Base-by-base conservation (phyloP, 1,140 invertebrate genomes). In the Delia radicum region DNA sequence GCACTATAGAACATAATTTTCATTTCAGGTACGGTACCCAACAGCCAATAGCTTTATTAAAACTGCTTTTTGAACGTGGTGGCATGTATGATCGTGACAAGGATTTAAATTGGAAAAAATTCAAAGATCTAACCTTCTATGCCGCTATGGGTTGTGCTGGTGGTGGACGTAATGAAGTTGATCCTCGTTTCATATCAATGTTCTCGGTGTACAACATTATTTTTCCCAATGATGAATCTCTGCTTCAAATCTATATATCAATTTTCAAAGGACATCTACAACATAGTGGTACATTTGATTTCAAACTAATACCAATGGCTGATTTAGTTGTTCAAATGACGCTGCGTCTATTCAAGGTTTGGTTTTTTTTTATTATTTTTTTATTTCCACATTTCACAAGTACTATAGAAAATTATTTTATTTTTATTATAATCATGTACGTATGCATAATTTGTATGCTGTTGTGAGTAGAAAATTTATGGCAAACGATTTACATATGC, bases 1-100 rank as follows among this genome's bases (percentile, higher is more conserved):
- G n/a, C n/a, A n/a, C n/a, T n/a, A n/a, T n/a, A n/a, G n/a, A n/a
- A n/a, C n/a, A n/a, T n/a, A n/a, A n/a, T n/a, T n/a, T n/a, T n/a
- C n/a, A 26, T 74, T 46, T 31, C 83, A 93, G 91, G 1, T 97
- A 97, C 82, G 95, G 95, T 1, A 97, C 94, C 0, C 95, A 97
- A 86, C 96, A 97, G 81, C 95, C 96, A 0, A 96, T 97, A 77
- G 96, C 96, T 0, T 84, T 97, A 8, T 86, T 98, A 1, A 97
- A 97, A 86, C 85, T 96, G 21, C 84, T 97, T 1, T 90, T 97
- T 62, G 95, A 97, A 86, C 91, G 91, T 79, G 92, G 92, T 77
- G 96, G 95, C 26, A 91, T 96, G 79, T 97, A 96, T 84, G 94
- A 96, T 87, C 87, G 94, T 73, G 94, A 92, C n/a, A 95, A 95